Conservation (phyloP, 2,113 vertebrate genomes). For the Entomyzon cyanotis region DNA sequence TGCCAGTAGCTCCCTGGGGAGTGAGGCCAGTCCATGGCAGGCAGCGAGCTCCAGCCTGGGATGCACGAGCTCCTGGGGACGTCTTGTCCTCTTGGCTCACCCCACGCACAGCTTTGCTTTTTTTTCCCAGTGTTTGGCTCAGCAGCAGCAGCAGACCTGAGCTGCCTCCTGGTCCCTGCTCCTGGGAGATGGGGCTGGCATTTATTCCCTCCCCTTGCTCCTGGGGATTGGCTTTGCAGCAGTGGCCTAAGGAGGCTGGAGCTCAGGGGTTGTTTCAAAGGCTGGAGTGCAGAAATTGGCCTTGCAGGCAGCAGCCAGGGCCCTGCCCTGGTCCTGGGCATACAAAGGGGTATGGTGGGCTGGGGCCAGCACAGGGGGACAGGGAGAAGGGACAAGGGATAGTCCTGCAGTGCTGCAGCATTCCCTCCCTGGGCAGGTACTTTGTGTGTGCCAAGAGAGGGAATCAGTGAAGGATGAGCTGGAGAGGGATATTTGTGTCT, state of each 20-base stretch:
- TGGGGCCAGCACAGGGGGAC: neutral
- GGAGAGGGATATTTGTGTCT: neutral
- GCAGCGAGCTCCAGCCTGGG: neutral
- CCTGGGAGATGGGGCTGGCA: neutral
- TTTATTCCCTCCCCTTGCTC: neutral
- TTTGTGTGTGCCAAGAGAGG: neutral
- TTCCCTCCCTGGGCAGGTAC: neutral
- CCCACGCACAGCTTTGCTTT: neutral
- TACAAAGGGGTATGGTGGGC: neutral
- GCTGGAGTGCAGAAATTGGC: neutral
- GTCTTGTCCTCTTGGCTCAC: neutral
- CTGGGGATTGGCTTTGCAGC: neutral
- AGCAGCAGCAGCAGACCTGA: neutral
- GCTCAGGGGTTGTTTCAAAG: neutral
- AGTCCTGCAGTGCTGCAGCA: neutral
- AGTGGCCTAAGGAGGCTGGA: neutral
- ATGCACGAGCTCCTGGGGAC: neutral
- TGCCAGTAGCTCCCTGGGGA: slow-evolving; percentile 10
- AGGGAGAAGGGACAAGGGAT: neutral
- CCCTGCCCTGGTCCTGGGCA: neutral
- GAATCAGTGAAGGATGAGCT: neutral
- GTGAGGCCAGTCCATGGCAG: neutral
- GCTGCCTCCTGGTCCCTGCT: neutral
- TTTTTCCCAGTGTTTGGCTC: neutral
- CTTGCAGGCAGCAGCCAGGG: neutral